phyloP scores from a whole-genome alignment of 1,140 invertebrate species.

The Brachionus paranguensis region DNA sequence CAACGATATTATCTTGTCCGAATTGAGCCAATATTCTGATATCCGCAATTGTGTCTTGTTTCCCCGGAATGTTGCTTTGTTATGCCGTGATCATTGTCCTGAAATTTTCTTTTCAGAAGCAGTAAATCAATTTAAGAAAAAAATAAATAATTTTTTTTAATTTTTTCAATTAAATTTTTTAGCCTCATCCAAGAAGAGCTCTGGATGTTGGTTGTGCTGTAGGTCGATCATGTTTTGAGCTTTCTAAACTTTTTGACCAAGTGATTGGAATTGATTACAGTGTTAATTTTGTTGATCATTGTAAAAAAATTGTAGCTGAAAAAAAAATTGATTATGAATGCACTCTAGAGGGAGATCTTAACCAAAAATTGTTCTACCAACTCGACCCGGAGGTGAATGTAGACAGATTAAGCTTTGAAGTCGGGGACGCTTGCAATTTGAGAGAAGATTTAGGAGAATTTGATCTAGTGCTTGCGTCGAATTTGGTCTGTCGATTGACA shows the following conservation, averaged over 20 bases:
- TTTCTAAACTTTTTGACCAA: conserved; percentile 47
- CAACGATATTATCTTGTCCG: neutral
- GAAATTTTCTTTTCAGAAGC: conserved; percentile 24
- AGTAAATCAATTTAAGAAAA: neutral
- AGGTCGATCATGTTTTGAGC: conserved; percentile 52
- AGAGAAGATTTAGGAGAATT: conserved; percentile 49
- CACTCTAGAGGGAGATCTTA: conserved; percentile 42
- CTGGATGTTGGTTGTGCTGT: conserved; percentile 50
- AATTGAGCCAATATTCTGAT: conserved; percentile 16
- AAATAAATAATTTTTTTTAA: neutral
- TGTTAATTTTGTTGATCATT: conserved; percentile 50
- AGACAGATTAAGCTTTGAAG: conserved; percentile 1
- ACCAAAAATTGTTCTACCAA: conserved; percentile 42
- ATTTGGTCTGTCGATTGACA: conserved; percentile 53
- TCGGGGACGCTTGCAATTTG: conserved; percentile 53
- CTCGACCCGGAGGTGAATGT: conserved; percentile 45
- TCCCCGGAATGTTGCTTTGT: conserved; percentile 29
- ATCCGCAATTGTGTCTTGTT: conserved; percentile 16
- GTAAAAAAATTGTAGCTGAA: conserved; percentile 47
- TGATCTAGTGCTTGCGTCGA: conserved; percentile 53
- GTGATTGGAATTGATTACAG: conserved; percentile 55
- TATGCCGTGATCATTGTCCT: conserved; percentile 31
- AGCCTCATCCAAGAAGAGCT: conserved; percentile 7
- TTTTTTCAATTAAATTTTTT: neutral
- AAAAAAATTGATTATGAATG: conserved; percentile 40